A percentile compares a stretch with the other conserved stretches of the same genome.
Evolutionary conservation across 2,888 invertebrate species (phyloP).

Genomic region (Machimus atricapillus): DNA sequence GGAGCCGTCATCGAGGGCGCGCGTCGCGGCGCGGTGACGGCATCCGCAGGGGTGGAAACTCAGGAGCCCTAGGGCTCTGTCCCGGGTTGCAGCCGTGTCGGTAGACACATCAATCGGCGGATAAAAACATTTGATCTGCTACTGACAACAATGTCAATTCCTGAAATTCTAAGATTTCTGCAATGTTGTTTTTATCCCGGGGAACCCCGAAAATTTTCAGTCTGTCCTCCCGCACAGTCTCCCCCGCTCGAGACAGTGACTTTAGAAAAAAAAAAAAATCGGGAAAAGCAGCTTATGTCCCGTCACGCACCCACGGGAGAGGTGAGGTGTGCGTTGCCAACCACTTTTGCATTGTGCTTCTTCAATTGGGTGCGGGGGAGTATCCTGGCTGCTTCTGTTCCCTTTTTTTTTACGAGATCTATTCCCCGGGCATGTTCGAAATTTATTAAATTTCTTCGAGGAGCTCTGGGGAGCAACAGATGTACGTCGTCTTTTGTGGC

Average conservation of each 20-base stretch:
- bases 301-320: not conserved
- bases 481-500: not conserved
- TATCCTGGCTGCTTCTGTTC: not conserved
- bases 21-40: not conserved
- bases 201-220: not conserved
- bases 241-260: not conserved
- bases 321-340: not conserved
- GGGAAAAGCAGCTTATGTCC: not conserved
- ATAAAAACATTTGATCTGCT: conserved; percentile 40
- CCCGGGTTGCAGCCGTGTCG: conserved; percentile 4
- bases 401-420: not conserved
- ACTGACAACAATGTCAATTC: conserved; percentile 38
- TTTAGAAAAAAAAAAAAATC: not conserved
- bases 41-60: not conserved
- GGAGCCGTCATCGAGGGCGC: not conserved
- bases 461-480: not conserved
- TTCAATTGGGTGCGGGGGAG: not conserved
- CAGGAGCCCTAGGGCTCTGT: not conserved
- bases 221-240: not conserved
- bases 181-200: conserved; percentile 9
- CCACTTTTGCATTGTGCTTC: not conserved
- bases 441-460: conserved; percentile 6
- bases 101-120: conserved; percentile 34
- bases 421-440: not conserved
- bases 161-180: conserved; percentile 9